phyloP scores from a whole-genome alignment of 2,797 vertebrate genomes.

The Anguilla megastoma region DNA sequence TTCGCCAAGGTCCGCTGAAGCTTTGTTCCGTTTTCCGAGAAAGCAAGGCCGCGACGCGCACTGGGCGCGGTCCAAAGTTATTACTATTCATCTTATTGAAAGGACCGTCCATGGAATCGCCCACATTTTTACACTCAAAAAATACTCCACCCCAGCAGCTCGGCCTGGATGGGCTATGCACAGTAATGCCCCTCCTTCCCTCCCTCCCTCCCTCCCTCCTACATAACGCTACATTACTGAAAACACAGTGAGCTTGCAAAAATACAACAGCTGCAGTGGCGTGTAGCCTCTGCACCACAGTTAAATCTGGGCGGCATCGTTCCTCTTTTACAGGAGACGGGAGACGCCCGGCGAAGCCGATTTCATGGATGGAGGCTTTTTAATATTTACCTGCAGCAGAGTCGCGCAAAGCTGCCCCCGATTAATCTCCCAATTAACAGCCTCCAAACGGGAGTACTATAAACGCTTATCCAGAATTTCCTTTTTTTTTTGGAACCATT shows the following conservation, averaged over 20 bases:
- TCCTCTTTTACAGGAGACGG: background rate
- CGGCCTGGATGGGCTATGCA: background rate
- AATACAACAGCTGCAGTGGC: background rate
- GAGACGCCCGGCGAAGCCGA: background rate
- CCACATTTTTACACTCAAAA: background rate
- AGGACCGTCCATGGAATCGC: background rate
- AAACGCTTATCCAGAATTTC: conserved; percentile 23
- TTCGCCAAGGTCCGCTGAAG: background rate
- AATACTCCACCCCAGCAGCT: background rate
- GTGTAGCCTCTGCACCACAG: background rate
- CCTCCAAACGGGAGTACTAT: background rate
- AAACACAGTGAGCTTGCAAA: background rate
- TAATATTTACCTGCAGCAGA: background rate
- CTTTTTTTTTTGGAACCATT: background rate
- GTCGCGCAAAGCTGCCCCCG: background rate
- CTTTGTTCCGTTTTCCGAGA: background rate
- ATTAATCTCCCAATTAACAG: background rate
- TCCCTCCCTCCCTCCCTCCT: background rate
- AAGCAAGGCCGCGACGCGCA: background rate
- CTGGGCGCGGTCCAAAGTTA: background rate
- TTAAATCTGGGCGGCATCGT: background rate
- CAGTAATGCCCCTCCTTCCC: background rate
- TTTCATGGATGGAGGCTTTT: conserved; percentile 6
- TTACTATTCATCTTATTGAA: background rate
- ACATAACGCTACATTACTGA: background rate